Evolutionary conservation across 2,797 vertebrate genomes (phyloP).

Genomic region (Vireo griseus): DNA sequence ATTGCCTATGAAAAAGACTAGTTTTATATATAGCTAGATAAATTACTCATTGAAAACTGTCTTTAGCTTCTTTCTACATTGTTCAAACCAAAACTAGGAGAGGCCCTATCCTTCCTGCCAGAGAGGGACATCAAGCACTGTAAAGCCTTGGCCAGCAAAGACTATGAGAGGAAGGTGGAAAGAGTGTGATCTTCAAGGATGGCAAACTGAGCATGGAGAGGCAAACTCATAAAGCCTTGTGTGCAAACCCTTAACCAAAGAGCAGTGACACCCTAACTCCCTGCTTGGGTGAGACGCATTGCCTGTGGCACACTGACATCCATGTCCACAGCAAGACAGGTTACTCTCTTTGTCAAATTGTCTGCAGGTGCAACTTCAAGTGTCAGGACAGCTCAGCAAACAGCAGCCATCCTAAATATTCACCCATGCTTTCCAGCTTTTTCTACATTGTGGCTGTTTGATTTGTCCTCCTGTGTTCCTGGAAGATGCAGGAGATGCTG

Average conservation of each 20-base stretch:
- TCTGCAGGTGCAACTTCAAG: not conserved
- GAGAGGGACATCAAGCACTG: not conserved
- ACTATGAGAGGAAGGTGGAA: not conserved
- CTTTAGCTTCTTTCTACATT: not conserved
- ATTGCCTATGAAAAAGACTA: not conserved
- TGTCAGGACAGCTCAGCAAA: not conserved
- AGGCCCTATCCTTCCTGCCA: not conserved
- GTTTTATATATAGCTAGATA: not conserved
- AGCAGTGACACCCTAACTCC: not conserved
- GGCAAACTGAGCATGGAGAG: not conserved
- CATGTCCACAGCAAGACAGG: not conserved
- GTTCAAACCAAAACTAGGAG: not conserved
- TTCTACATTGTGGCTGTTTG: not conserved
- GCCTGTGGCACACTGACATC: not conserved
- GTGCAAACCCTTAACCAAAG: not conserved
- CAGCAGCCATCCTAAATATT: not conserved
- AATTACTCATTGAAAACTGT: not conserved
- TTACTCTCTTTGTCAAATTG: not conserved
- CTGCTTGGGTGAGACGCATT: accelerated
- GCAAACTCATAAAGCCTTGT: not conserved
- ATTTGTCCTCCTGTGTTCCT: not conserved
- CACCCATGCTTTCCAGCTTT: not conserved
- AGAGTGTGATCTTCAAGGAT: not conserved
- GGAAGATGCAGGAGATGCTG: not conserved
- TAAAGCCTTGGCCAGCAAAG: not conserved